Base-by-base conservation (phyloP, 2,797 vertebrate genomes). In the Xerus rutilus region DNA sequence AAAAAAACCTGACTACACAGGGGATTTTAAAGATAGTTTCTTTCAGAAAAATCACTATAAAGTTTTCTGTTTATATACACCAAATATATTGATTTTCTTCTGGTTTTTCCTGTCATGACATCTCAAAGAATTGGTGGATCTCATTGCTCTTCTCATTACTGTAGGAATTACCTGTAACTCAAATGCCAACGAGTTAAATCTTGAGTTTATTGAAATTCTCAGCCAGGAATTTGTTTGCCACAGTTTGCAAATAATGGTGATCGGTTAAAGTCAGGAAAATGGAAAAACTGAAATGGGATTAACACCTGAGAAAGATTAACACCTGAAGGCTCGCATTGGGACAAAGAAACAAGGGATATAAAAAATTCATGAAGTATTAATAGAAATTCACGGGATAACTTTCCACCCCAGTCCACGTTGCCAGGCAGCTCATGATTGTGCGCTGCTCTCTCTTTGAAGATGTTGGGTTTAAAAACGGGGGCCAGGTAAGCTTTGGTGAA, bases 51-150 rank as follows among this genome's bases (percentile, higher is more conserved):
- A 91, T 35, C 15, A 57, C 35, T 43, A 77, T 28, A 25, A 81
- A 62, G 23, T 93, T 47, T 89, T 94, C 64, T 74, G 3, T 25
- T 77, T 72, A 54, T 39, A 74, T 49, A 35, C 45, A 97, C n/a
- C 32, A 78, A 62, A 72, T 73, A 59, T 45, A 2, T 65, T 76
- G 15, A 15, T 84, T 86, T 85, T 43, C 52, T 86, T 45, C 45
- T 54, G 28, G 1, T 35, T 67, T 92, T 69, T 64, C 8, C 57
- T 72, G 78, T 43, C 45, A 52, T 52, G 45, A 73, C 43, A 59
- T 84, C n/a, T 86, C 47, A 81, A 85, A 18, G 72, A 25, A 43
- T 21, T 87, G 57, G 28, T 21, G 7, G 21, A 17, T 18, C 35
- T 72, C n/a, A 74, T 11, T 28, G 4, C 45, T 13, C 94, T 88